Conservation (phyloP, 2,797 vertebrate species). For the Diplodus sargus region DNA sequence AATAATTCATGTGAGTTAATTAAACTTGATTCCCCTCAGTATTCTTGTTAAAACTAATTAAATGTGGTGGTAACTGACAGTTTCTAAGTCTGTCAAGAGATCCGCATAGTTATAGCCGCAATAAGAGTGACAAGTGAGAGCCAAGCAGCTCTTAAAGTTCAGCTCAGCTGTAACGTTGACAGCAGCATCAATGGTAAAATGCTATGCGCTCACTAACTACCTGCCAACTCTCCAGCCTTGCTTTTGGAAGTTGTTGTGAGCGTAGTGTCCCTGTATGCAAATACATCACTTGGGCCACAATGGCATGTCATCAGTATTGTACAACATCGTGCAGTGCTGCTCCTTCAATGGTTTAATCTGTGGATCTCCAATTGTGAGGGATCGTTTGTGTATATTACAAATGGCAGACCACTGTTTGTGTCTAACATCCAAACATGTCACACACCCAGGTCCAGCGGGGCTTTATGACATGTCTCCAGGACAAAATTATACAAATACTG, state of each 20-base stretch:
- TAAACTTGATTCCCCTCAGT: conserved; percentile 68
- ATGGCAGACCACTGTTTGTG: conserved; percentile 20
- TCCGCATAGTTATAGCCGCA: conserved; percentile 55
- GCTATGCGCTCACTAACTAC: conserved; percentile 13
- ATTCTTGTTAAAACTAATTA: conserved; percentile 73
- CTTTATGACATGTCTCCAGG: conserved; percentile 2
- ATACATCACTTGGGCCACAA: not conserved
- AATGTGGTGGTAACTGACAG: conserved; percentile 65
- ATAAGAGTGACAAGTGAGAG: conserved; percentile 49
- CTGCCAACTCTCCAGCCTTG: conserved; percentile 1
- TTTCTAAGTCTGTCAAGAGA: conserved; percentile 67
- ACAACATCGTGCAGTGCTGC: conserved; percentile 14
- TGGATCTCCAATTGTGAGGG: not conserved
- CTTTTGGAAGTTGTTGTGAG: conserved; percentile 8
- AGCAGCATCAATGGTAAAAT: conserved; percentile 28
- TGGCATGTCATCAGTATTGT: not conserved
- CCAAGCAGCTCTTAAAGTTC: conserved; percentile 44
- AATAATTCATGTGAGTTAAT: conserved; percentile 72
- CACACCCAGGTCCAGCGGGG: not conserved
- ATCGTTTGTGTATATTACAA: conserved; percentile 38
- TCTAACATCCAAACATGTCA: conserved; percentile 31
- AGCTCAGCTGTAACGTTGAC: conserved; percentile 31
- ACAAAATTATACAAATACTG: conserved; percentile 14
- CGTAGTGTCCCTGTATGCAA: conserved; percentile 18
- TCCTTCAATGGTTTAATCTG: conserved; percentile 24